A percentile compares a stretch with the other conserved stretches of the same genome.
Conservation (phyloP, 2,113 vertebrate genomes). For the Triplophysa rosa region DNA sequence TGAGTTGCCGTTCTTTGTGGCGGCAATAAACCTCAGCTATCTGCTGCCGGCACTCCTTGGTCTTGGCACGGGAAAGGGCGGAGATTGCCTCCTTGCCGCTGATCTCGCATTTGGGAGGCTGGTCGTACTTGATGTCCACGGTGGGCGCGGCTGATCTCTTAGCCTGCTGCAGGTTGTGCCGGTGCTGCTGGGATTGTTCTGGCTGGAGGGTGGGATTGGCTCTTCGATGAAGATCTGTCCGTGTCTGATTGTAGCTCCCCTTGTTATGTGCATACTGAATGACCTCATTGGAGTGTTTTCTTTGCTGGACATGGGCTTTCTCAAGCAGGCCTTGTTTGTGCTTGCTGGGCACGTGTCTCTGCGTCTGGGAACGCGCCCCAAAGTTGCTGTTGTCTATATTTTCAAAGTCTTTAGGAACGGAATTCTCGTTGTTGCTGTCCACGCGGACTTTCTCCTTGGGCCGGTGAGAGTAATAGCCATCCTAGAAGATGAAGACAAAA, state of each 20-base stretch:
- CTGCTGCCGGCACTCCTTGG: slow-evolving; percentile 88
- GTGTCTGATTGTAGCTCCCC: slow-evolving; percentile 45
- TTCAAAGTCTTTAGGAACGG: slow-evolving; percentile 97
- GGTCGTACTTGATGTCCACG: slow-evolving; percentile 80
- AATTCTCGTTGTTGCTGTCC: slow-evolving; percentile 99
- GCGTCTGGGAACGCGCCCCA: slow-evolving; percentile 85
- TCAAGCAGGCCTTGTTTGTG: slow-evolving; percentile 82
- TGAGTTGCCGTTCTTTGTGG: slow-evolving; percentile 88
- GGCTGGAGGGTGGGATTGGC: slow-evolving; percentile 58
- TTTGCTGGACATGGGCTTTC: slow-evolving; percentile 76
- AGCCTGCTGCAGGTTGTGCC: slow-evolving; percentile 58
- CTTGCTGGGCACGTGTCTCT: slow-evolving; percentile 79
- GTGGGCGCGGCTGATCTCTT: slow-evolving; percentile 61
- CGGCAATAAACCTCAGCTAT: slow-evolving; percentile 90
- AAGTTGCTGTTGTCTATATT: slow-evolving; percentile 98
- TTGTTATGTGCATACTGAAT: slow-evolving; percentile 69
- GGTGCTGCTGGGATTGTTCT: slow-evolving; percentile 61
- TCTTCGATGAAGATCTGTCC: neutral
- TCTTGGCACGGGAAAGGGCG: slow-evolving; percentile 87
- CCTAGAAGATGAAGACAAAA: slow-evolving; percentile 72
- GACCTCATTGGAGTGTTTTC: slow-evolving; percentile 80
- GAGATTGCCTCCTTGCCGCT: slow-evolving; percentile 95
- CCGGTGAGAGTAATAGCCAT: slow-evolving; percentile 91
- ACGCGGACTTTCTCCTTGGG: slow-evolving; percentile 90
- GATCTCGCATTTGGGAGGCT: slow-evolving; percentile 88